phyloP scores from a whole-genome alignment of 1,140 invertebrate species.

The Eriosoma lanigerum region DNA sequence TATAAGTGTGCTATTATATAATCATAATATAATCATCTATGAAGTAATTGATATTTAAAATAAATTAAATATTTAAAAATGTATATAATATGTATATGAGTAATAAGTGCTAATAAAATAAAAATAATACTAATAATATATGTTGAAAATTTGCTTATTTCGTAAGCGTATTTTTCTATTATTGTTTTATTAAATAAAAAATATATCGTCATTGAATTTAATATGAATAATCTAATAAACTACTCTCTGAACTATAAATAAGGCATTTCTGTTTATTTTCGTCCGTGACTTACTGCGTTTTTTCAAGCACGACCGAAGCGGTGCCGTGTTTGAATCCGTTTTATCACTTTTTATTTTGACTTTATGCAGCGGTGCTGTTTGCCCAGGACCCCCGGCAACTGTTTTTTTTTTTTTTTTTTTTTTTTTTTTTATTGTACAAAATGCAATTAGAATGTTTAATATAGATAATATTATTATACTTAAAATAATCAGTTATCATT shows the following conservation, averaged over 20 bases:
- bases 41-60: background rate
- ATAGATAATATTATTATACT: background rate
- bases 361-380: constrained; percentile 47
- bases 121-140: constrained; percentile 29
- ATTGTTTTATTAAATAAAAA: background rate
- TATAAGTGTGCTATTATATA: constrained; percentile 36
- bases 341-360: constrained; percentile 52
- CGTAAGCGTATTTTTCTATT: constrained; percentile 29
- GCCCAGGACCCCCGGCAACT: constrained; percentile 49
- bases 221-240: constrained; percentile 37
- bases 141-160: background rate
- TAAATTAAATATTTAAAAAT: background rate
- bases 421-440: background rate
- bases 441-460: constrained; percentile 28
- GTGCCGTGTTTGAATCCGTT: constrained; percentile 49
- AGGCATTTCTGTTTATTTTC: constrained; percentile 45
- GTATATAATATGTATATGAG: constrained; percentile 6
- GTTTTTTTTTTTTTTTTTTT: constrained; percentile 28
- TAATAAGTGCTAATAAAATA: constrained; percentile 37
- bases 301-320: constrained; percentile 52
- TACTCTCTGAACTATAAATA: constrained; percentile 33
- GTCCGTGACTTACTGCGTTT: constrained; percentile 50
- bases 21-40: constrained; percentile 7
- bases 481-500: too few relatives aligned
- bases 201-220: background rate